Evolutionary conservation across 2,797 vertebrate species (phyloP).

Genomic region (Xerus rutilus): DNA sequence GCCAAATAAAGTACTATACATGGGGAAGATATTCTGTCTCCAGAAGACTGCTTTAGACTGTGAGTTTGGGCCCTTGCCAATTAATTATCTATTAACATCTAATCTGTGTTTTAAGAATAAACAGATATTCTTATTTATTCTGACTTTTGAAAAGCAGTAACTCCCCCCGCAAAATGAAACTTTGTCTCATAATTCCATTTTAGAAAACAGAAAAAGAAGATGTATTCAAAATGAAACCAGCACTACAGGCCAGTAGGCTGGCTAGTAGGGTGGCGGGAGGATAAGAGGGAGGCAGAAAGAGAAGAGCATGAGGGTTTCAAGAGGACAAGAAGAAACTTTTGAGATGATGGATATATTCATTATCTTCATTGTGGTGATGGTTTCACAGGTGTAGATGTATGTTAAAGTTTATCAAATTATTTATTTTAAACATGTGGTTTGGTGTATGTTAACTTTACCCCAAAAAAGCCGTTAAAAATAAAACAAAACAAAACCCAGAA

Average conservation of each 20-base stretch:
- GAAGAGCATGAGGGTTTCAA: neutral
- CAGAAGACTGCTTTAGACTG: conserved; percentile 1
- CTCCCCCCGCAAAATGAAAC: conserved; percentile 23
- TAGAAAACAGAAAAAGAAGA: conserved; percentile 56
- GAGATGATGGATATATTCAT: neutral
- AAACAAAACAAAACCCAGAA: neutral
- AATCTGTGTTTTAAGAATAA: neutral
- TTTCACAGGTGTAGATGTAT: neutral
- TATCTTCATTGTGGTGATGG: neutral
- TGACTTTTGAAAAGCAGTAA: neutral
- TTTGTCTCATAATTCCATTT: neutral
- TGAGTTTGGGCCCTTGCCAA: neutral
- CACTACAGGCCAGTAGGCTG: neutral
- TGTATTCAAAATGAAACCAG: conserved; percentile 2
- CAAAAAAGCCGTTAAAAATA: neutral
- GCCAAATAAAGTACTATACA: conserved; percentile 24
- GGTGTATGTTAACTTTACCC: neutral
- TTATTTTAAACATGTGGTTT: conserved; percentile 60
- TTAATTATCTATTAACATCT: conserved; percentile 15
- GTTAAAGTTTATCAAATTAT: conserved; percentile 15
- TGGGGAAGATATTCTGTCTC: conserved; percentile 1
- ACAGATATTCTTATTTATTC: conserved; percentile 33
- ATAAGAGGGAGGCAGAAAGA: neutral
- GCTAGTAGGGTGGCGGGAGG: too few species aligned
- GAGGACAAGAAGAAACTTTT: neutral